Evolutionary conservation across 1,140 invertebrate species (phyloP).

Genomic region (Liolophura sinensis): DNA sequence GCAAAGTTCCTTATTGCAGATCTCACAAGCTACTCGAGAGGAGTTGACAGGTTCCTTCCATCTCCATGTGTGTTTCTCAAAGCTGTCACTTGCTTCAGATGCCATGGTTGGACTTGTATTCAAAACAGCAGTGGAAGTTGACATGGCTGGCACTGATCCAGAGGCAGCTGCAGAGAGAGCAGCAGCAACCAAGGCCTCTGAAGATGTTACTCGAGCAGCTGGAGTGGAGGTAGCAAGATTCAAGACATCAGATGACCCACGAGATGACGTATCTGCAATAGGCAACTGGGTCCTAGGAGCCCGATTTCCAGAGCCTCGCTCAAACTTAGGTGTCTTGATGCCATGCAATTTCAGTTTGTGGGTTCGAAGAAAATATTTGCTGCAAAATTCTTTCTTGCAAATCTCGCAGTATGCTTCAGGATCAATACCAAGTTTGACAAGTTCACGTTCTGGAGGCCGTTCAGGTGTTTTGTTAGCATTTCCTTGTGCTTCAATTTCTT

Average conservation of each 20-base stretch:
- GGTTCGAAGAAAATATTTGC: conserved; percentile 47
- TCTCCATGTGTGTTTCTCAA: conserved; percentile 42
- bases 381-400: conserved; percentile 53
- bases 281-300: no score
- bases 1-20: conserved; percentile 97
- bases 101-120: background rate
- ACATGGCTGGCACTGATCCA: conserved; percentile 10
- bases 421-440: conserved; percentile 63
- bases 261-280: no score
- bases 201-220: no score
- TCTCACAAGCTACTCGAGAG: conserved; percentile 98
- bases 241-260: background rate
- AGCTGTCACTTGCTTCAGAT: conserved; percentile 16
- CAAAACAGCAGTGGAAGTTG: conserved; percentile 4
- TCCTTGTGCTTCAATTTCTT: conserved; percentile 20
- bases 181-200: no score
- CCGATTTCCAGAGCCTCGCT: no score
- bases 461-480: no score
- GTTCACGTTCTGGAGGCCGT: conserved; percentile 46
- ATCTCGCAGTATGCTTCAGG: conserved; percentile 61
- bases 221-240: background rate
- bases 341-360: conserved; percentile 54
- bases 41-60: conserved; percentile 70
- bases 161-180: no score
- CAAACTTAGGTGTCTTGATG: conserved; percentile 81